phyloP scores from a whole-genome alignment of 2,888 invertebrate genomes.

The Ecliptopera silaceata region DNA sequence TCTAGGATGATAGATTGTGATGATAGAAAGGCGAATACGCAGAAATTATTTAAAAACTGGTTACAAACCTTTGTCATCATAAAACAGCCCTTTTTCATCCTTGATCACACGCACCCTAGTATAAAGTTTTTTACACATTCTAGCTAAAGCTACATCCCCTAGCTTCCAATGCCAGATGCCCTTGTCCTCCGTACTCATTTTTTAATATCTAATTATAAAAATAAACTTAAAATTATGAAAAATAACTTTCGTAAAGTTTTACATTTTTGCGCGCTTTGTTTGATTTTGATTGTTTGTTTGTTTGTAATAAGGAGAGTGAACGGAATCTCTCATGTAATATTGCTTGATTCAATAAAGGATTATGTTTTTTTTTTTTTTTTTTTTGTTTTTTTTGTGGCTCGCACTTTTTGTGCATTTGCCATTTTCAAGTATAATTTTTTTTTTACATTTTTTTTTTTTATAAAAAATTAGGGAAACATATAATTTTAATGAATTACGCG shows the following conservation, averaged over 20 bases:
- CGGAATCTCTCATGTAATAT: neutral
- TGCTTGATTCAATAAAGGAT: no score
- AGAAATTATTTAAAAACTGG: neutral
- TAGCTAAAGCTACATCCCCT: conserved; percentile 70
- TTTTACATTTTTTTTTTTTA: no score
- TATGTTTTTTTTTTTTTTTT: no score
- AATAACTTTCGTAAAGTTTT: conserved; percentile 9
- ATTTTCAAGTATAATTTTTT: no score
- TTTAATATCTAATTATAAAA: conserved; percentile 1
- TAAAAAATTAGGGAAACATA: no score
- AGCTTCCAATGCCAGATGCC: conserved; percentile 72
- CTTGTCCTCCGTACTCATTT: conserved; percentile 43
- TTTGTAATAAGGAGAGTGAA: neutral
- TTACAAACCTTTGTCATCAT: conserved; percentile 66
- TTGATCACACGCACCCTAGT: conserved; percentile 71
- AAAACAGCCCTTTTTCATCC: conserved; percentile 70
- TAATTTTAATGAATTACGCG: no score
- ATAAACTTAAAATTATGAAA: neutral
- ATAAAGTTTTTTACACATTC: conserved; percentile 67
- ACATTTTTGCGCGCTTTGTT: conserved; percentile 32
- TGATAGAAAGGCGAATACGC: no score
- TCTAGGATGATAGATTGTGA: no score
- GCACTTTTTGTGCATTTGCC: no score
- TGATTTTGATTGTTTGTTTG: conserved; percentile 1
- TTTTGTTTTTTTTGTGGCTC: no score